Evolutionary conservation across 2,113 vertebrate species (phyloP), one percentile per base, ranked within the genome.

Genomic region (Anguilla rostrata): DNA sequence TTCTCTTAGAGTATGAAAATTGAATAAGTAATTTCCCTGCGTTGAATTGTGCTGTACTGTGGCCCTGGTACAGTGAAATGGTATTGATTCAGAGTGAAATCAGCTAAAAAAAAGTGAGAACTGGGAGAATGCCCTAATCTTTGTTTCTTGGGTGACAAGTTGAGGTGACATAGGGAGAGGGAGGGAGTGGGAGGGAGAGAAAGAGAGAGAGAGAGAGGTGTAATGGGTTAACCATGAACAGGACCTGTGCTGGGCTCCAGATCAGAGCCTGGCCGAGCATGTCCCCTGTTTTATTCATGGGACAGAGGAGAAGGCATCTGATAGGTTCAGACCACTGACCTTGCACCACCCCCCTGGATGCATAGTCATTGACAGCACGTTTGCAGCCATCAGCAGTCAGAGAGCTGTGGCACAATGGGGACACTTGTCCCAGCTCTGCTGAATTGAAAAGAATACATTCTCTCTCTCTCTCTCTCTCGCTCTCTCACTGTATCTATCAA

Each of bases 321-420:
- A 90, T 82, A 86, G 88, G 87, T 46, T 39, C 46, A 87, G 71
- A 14, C 71, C 53, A n/a, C 20, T 87, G 87, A 89, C 86, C 84
- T 79, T 81, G 82, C 39, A 16, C 79, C 87, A 78, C 85, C 56
- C 87, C 39, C 83, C 78, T 86, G 12, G 22, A 18, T 81, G 53
- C 15, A 18, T 79, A 7, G 60, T 81, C 83, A 82, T 75, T 78
- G 26, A 41, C 46, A 39, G 78, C 78, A 41, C 7, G 39, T 22
- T 14, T 2, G 34, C n/a, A 53, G 15, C 18, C 39, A 20, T 2
- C 39, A 39, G 6, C 78, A 41, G 7, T 14, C 34, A 79, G 16
- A 80, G 78, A 80, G 20, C 40, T 20, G 78, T 39, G 39, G 18
- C 39, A 40, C 71, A 75, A 12, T 34, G 26, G 71, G 71, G 71